These are phyloP conservation scores for Cryptocephalus primarius DNA, from an alignment of 2,888 invertebrate genomes.

Conservation along the genomic window DNA sequence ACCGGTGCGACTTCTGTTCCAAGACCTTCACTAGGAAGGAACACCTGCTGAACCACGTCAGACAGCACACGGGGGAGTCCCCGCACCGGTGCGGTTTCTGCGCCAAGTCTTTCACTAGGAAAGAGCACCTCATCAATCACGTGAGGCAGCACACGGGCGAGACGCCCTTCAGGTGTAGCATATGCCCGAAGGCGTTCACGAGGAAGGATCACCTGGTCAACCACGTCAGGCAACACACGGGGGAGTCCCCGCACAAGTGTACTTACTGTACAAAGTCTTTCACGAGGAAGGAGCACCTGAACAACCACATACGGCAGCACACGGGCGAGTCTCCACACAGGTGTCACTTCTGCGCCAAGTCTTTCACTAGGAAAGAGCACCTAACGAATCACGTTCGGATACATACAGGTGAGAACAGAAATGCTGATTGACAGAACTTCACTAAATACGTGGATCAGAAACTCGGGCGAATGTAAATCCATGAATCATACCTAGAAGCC, in stretches of 20 bases:
- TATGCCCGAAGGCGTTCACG: slow-evolving; percentile 77
- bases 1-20: slow-evolving; percentile 68
- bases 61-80: slow-evolving; percentile 72
- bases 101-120: slow-evolving; percentile 76
- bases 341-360: slow-evolving; percentile 75
- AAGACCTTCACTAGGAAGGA: slow-evolving; percentile 71
- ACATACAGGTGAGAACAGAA: slow-evolving; percentile 38
- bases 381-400: slow-evolving; percentile 68
- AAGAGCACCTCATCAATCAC: slow-evolving; percentile 79
- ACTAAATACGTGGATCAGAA: too few species aligned
- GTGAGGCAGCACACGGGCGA: slow-evolving; percentile 66
- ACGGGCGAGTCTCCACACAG: slow-evolving; percentile 81
- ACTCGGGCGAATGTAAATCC: too few species aligned
- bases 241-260: slow-evolving; percentile 67
- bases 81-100: slow-evolving; percentile 80
- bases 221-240: slow-evolving; percentile 56
- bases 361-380: slow-evolving; percentile 78
- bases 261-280: slow-evolving; percentile 69
- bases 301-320: slow-evolving; percentile 78
- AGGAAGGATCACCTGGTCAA: slow-evolving; percentile 73
- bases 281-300: slow-evolving; percentile 70
- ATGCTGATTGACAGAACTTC: not conserved
- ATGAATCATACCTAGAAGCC: too few species aligned
- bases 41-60: slow-evolving; percentile 64
- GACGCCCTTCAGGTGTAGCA: slow-evolving; percentile 69